Evolutionary conservation across 1,140 invertebrate genomes (phyloP).

Genomic region (Heliconius eleuchia): DNA sequence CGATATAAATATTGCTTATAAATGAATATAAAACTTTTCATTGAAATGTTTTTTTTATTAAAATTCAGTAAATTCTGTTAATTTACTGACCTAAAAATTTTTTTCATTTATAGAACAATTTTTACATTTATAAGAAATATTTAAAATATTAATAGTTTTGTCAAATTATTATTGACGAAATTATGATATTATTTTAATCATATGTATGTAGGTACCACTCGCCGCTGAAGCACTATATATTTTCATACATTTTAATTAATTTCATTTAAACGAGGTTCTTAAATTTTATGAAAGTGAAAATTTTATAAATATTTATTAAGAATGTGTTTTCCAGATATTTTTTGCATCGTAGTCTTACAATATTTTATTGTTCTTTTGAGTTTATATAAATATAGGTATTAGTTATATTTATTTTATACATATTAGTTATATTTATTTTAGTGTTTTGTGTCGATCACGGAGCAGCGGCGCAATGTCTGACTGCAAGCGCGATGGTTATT

Average conservation of each 20-base stretch:
- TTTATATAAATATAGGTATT: too few species aligned
- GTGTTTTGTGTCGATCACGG: too few species aligned
- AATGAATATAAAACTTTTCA: not conserved
- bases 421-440: too few species aligned
- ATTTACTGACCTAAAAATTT: too few species aligned
- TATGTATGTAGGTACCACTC: not conserved
- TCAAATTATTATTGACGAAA: not conserved
- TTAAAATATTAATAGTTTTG: constrained; percentile 2
- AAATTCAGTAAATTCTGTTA: too few species aligned
- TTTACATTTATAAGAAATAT: constrained; percentile 8
- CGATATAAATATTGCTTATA: not conserved
- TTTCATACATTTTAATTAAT: not conserved
- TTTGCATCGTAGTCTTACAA: not conserved
- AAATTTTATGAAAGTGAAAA: not conserved
- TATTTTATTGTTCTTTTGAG: too few species aligned
- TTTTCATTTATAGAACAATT: too few species aligned
- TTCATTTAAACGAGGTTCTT: not conserved
- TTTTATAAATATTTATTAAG: too few species aligned
- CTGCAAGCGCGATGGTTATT: too few species aligned
- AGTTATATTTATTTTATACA: too few species aligned
- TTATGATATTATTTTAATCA: not conserved
- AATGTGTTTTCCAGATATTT: too few species aligned
- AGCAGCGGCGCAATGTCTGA: too few species aligned
- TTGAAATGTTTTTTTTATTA: not conserved
- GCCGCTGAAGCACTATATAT: not conserved